phyloP scores from a whole-genome alignment of 2,888 invertebrate genomes.

The Slavum lentiscoides region DNA sequence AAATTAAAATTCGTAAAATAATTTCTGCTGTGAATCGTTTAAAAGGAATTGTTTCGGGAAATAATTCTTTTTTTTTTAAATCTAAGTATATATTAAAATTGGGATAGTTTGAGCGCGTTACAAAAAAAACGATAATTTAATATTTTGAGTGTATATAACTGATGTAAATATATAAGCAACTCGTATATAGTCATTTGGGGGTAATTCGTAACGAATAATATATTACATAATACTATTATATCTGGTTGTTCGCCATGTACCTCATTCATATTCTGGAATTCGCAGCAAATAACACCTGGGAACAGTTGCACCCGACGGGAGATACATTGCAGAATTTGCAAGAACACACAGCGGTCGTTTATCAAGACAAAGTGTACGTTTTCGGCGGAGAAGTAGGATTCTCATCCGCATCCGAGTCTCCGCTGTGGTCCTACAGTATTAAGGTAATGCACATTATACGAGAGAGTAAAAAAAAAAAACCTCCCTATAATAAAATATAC shows the following conservation, averaged over 20 bases:
- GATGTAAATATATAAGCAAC: not conserved
- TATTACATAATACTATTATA: not conserved
- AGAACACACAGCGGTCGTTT: slow-evolving; percentile 81
- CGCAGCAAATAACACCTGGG: slow-evolving; percentile 75
- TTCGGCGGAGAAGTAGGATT: slow-evolving; percentile 87
- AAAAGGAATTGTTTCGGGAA: no score
- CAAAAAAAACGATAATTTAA: not conserved
- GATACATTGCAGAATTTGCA: slow-evolving; percentile 79
- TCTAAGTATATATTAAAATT: not conserved
- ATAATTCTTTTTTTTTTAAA: no score
- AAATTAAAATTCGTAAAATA: no score
- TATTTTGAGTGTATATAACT: not conserved
- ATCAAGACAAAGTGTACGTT: slow-evolving; percentile 75
- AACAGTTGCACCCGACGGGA: slow-evolving; percentile 71
- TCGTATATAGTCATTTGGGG: slow-evolving; percentile 52
- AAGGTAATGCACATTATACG: slow-evolving; percentile 62
- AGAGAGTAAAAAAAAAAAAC: not conserved
- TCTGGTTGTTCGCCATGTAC: not conserved
- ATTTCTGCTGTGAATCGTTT: no score
- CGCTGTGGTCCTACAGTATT: slow-evolving; percentile 82
- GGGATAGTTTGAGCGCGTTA: not conserved
- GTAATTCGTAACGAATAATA: slow-evolving; percentile 47
- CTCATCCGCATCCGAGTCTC: slow-evolving; percentile 75
- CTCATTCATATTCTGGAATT: slow-evolving; percentile 56
- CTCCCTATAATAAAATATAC: not conserved